phyloP scores from a whole-genome alignment of 2,113 vertebrate genomes.

The Myotis lucifugus region DNA sequence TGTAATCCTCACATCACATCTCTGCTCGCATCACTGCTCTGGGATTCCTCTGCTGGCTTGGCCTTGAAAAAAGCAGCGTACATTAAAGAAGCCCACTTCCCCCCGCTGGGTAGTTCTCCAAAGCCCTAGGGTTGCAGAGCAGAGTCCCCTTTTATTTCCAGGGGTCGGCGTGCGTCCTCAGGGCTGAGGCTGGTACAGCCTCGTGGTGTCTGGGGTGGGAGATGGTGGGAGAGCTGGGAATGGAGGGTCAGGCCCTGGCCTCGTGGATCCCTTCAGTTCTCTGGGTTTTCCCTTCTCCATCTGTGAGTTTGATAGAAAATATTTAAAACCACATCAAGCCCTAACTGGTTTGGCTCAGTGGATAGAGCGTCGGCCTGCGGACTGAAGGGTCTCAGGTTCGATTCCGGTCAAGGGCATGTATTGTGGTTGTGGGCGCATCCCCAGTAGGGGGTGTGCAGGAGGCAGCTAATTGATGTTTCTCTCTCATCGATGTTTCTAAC shows the following conservation, averaged over 20 bases:
- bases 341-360: too few species aligned
- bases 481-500: too few species aligned
- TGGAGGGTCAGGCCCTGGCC: rapidly evolving
- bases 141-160: neutral
- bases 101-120: neutral
- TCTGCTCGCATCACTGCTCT: neutral
- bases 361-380: too few species aligned
- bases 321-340: neutral
- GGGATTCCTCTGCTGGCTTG: neutral
- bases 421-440: too few species aligned
- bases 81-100: neutral
- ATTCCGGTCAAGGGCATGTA: too few species aligned
- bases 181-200: rapidly evolving
- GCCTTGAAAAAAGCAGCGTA: neutral
- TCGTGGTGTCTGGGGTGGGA: neutral
- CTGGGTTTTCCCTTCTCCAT: neutral
- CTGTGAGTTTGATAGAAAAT: neutral
- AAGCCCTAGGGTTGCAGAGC: neutral
- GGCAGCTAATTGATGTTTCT: too few species aligned
- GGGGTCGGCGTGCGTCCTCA: neutral
- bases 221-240: neutral
- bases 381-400: too few species aligned
- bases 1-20: neutral
- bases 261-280: neutral
- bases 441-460: too few species aligned